These are phyloP conservation scores for Sus scrofa DNA, from an alignment of 2,113 vertebrate species.

Conservation along the genomic window DNA sequence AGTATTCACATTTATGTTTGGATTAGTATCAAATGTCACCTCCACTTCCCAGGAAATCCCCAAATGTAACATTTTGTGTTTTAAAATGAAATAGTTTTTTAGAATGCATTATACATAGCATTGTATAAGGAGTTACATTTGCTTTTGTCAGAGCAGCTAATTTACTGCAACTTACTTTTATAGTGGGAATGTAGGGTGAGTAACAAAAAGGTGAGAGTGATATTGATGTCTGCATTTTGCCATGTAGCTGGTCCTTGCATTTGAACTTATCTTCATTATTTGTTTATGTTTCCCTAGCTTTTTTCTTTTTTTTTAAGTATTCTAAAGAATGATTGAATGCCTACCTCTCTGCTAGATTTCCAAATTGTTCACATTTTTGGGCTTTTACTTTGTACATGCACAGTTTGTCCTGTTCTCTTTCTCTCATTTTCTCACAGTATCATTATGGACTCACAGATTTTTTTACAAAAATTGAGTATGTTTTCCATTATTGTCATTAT, in stretches of 20 bases:
- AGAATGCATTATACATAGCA: background rate
- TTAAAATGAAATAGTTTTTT: constrained; percentile 38
- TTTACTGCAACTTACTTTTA: background rate
- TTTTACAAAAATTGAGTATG: background rate
- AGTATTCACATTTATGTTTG: constrained; percentile 34
- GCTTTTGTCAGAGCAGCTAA: background rate
- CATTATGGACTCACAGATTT: background rate
- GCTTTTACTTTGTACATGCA: background rate
- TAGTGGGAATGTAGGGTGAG: background rate
- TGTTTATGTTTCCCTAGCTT: background rate
- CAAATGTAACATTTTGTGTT: constrained; percentile 24
- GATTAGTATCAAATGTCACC: constrained; percentile 43
- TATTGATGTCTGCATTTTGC: background rate
- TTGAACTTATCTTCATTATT: background rate
- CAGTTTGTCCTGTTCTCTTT: background rate
- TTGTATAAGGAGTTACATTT: background rate
- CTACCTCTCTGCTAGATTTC: background rate
- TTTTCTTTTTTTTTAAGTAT: background rate
- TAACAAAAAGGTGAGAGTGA: background rate
- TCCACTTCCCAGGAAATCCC: background rate
- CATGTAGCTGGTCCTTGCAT: background rate
- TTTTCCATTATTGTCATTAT: background rate
- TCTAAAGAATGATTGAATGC: background rate
- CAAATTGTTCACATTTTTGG: background rate
- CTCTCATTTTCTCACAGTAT: background rate